Base-by-base conservation (phyloP, 1,140 invertebrate genomes). In the Euwallacea similis region DNA sequence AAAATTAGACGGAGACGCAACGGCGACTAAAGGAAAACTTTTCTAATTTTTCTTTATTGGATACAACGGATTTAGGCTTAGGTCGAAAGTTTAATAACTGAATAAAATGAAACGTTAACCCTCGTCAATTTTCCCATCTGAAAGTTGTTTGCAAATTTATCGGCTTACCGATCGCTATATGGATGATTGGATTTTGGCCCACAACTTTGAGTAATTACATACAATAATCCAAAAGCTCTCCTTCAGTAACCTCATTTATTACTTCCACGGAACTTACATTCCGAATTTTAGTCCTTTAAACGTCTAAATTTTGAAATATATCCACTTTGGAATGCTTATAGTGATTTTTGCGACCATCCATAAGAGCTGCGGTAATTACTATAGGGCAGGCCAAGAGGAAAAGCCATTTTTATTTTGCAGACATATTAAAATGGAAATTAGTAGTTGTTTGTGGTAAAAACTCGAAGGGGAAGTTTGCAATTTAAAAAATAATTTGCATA, bases 341-440 rank as follows among this genome's bases (percentile, higher is more conserved):
- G 9, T 50, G 46, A 50, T 50, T 50, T 50, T 50, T 50, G 13
- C 13, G 9, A 50, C 9, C 9, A 10, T 11, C 46, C 46, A 50
- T 50, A 50, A 50, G 46, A 50, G 13, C 46, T 7, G 9, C 9
- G 13, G 46, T 50, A 50, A 50, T 50, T 50, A 13, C 46, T 50
- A 13, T 50, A 13, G 46, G 46, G 46, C 9, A 50, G 13, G 46
- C 9, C 13, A 6, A 50, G 46, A 10, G 2, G 46, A 50, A 50
- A 50, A 50, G 46, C 46, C 46, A 13, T 50, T 50, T 50, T 13
- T 50, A 11, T 13, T 50, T 50, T 50, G 13, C 46, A 13, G 46
- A 50, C 46, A 50, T 50, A 50, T 50, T 50, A 50, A 50, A 50
- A 50, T 50, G 46, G 46, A 50, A 50, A 50, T 50, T 50, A 50